phyloP scores from a whole-genome alignment of 2,113 vertebrate genomes.

The Machaerirhynchus nigripectus region DNA sequence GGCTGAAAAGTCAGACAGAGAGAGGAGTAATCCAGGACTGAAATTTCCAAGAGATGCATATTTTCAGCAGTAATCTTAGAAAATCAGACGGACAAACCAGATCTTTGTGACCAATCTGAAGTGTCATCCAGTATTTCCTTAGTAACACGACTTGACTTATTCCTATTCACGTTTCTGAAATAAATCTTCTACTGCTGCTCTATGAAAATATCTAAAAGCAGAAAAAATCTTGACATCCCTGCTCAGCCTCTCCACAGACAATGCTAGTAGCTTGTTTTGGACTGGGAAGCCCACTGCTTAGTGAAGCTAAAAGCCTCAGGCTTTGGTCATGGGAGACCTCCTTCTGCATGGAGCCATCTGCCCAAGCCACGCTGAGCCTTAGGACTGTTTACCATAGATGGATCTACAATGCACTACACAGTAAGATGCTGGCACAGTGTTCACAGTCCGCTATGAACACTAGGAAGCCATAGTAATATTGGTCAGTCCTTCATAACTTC shows the following conservation, averaged over 20 bases:
- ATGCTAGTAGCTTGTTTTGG: neutral
- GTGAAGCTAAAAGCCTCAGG: neutral
- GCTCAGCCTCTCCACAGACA: neutral
- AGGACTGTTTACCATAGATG: constrained; percentile 52
- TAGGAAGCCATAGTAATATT: constrained; percentile 75
- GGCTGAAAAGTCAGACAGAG: neutral
- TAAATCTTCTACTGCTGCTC: neutral
- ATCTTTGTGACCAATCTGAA: neutral
- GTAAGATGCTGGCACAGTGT: constrained; percentile 73
- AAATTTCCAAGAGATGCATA: neutral
- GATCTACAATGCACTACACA: constrained; percentile 58
- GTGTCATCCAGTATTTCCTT: neutral
- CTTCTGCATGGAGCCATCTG: constrained; percentile 27
- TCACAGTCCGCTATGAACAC: constrained; percentile 76
- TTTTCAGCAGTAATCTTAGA: neutral
- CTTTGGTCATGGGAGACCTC: neutral
- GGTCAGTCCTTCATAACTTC: constrained; percentile 80
- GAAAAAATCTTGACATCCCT: neutral
- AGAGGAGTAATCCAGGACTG: neutral
- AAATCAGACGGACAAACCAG: neutral
- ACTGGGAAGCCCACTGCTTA: neutral
- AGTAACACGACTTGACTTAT: neutral
- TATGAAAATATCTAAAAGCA: neutral
- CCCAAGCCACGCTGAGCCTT: neutral
- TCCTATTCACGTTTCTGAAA: neutral